Conservation (phyloP, 1,140 invertebrate species). For the Eumaeus atala region DNA sequence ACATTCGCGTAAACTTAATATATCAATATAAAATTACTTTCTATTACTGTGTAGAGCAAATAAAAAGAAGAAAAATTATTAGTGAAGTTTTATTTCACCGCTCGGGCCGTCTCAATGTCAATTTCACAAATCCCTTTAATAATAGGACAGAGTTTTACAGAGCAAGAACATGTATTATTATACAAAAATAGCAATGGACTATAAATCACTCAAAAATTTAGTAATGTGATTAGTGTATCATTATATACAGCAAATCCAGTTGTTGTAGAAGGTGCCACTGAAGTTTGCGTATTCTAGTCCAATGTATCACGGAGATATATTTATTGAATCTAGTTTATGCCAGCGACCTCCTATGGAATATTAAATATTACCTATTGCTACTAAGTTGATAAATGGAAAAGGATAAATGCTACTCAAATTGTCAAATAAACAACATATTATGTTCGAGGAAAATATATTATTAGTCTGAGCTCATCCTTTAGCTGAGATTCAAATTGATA, state of each 20-base stretch:
- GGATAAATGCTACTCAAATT: too few species aligned
- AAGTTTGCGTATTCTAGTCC: background rate
- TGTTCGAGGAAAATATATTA: too few species aligned
- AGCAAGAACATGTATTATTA: constrained; percentile 21
- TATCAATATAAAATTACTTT: too few species aligned
- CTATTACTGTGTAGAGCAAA: too few species aligned
- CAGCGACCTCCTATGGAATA: background rate
- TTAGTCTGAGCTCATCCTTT: too few species aligned
- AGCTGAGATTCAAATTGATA: too few species aligned
- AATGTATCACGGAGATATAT: background rate
- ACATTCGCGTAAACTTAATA: too few species aligned
- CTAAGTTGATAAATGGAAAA: constrained; percentile 23
- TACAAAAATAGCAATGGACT: constrained; percentile 20
- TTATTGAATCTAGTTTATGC: background rate
- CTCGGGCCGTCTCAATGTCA: too few species aligned
- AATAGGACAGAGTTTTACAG: constrained; percentile 27
- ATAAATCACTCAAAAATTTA: constrained; percentile 3
- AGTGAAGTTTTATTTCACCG: too few species aligned
- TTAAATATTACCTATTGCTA: background rate
- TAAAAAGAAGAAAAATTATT: too few species aligned
- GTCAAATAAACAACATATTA: too few species aligned
- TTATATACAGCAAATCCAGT: background rate
- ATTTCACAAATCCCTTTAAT: too few species aligned
- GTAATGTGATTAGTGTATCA: background rate
- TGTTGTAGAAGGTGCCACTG: background rate